These are phyloP conservation scores for Helostoma temminkii DNA, from an alignment of 2,797 vertebrate genomes.

Conservation along the genomic window DNA sequence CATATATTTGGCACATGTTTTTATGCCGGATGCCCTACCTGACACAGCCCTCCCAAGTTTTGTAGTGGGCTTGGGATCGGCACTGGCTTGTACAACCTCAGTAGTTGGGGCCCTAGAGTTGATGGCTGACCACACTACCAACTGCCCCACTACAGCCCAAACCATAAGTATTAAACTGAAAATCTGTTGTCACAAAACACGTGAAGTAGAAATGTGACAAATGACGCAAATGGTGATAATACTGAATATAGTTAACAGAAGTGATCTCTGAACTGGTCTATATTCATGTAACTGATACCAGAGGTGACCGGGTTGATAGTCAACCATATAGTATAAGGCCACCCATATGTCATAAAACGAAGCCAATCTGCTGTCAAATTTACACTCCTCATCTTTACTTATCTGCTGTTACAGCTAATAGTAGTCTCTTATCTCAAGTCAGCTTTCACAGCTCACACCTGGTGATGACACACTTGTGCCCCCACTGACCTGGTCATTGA, in stretches of 20 bases:
- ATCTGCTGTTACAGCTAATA: slow-evolving; percentile 44
- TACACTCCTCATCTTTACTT: slow-evolving; percentile 13
- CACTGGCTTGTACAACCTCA: no score
- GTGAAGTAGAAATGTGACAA: background rate
- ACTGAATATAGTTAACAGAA: slow-evolving; percentile 2
- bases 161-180: no score
- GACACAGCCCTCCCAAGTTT: no score
- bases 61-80: no score
- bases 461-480: slow-evolving; percentile 8
- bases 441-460: slow-evolving; percentile 48
- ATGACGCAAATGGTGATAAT: slow-evolving; percentile 18
- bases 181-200: no score
- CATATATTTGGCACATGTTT: no score
- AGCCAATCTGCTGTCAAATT: background rate
- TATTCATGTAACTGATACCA: slow-evolving; percentile 38
- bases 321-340: slow-evolving; percentile 11
- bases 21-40: no score
- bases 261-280: slow-evolving; percentile 46
- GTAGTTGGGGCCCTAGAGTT: no score
- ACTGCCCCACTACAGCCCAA: no score
- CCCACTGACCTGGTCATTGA: slow-evolving; percentile 55
- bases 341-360: background rate
- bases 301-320: slow-evolving; percentile 46
- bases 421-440: slow-evolving; percentile 47
- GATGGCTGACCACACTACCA: no score